Evolutionary conservation across 2,797 vertebrate species (phyloP), one percentile per base, ranked within the genome.

Genomic region (Anguilla pacifica): DNA sequence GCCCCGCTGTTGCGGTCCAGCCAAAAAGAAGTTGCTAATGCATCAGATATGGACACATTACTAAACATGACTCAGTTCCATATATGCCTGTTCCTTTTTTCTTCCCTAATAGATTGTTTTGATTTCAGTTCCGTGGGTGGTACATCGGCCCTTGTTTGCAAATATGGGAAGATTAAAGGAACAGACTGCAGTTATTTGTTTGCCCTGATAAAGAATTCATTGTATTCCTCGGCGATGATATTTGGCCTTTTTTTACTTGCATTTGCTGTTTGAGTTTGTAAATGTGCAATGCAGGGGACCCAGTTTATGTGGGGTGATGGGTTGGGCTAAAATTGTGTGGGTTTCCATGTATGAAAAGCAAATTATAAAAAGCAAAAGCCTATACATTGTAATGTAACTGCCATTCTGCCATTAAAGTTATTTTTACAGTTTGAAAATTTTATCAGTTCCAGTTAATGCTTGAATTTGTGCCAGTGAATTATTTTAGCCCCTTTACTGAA

Each of bases 301-400:
- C n/a, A 84, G 53, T 57, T 84, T 84, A 53, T 61, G 39, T 35
- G 31, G 15, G 51, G 35, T 28, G 2, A 61, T n/a, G 31, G 83
- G n/a, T 70, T n/a, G 22, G 51, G 31, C 25, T 57, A 84, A 84
- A 35, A 43, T 39, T 84, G 15, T 11, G 15, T 61, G 83, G 28
- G 61, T 84, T 84, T 84, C 55, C 83, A 57, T 84, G 31, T 43
- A 84, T 84, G 83, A 22, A 84, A 84, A 59, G 53, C 51, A 28
- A 59, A 84, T 35, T 59, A 28, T 5, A 49, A 25, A n/a, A 10
- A 82, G 43, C 11, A 49, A 19, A 82, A 22, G 22, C 19, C 6
- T 1, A 25, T 7, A 51, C 6, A 19, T 19, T 19, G 0, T 31
- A 55, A 84, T 57, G 28, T 59, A 19, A 79, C 13, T 43, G 2